These are phyloP conservation scores for Pyrocoelia pectoralis DNA, from an alignment of 2,888 invertebrate species.

Conservation along the genomic window DNA sequence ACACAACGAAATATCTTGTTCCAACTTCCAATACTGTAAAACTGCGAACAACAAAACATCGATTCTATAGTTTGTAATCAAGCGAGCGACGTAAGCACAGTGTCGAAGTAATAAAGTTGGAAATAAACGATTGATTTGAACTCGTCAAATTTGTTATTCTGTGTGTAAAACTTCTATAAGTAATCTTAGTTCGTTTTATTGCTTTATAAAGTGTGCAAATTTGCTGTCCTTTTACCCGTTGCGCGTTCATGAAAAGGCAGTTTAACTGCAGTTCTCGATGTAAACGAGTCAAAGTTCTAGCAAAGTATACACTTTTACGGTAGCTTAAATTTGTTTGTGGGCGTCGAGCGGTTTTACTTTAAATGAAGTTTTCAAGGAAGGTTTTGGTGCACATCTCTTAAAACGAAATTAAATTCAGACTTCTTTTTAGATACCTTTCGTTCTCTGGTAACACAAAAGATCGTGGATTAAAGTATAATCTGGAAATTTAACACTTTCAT, in stretches of 20 bases:
- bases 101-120: not conserved
- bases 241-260: constrained; percentile 27
- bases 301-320: constrained; percentile 30
- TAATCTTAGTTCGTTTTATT: constrained; percentile 17
- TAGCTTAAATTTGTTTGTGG: constrained; percentile 33
- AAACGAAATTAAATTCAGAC: constrained; percentile 28
- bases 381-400: constrained; percentile 25
- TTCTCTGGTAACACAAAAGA: constrained; percentile 20
- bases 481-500: constrained; percentile 28
- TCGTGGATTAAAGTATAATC: constrained; percentile 22
- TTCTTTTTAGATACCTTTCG: constrained; percentile 25
- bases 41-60: no score
- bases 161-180: constrained; percentile 12
- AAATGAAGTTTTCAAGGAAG: constrained; percentile 28
- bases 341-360: constrained; percentile 30
- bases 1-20: no score
- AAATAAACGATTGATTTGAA: not conserved
- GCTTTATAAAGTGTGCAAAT: constrained; percentile 23
- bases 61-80: no score
- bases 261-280: constrained; percentile 31
- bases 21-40: no score
- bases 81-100: not conserved
- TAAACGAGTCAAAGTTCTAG: constrained; percentile 28
- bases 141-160: not conserved
- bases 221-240: constrained; percentile 23